These are phyloP conservation scores for Gracilinanus agilis DNA, from an alignment of 2,113 vertebrate species.

Conservation along the genomic window DNA sequence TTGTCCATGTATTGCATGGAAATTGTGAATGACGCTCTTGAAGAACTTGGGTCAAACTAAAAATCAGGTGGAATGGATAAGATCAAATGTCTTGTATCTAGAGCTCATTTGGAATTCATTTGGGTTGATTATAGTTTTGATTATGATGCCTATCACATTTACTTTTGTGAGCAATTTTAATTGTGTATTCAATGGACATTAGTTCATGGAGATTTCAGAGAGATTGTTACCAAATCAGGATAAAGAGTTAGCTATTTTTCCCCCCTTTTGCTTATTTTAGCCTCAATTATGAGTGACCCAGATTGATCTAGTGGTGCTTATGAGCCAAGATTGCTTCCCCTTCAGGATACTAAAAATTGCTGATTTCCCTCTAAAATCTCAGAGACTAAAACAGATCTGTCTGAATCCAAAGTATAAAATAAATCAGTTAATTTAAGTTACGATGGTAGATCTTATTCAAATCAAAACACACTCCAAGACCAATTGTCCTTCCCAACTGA, in stretches of 20 bases:
- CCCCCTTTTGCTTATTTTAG: not conserved
- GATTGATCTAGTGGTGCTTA: not conserved
- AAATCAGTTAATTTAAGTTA: not conserved
- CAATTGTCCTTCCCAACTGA: not conserved
- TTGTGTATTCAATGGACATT: not conserved
- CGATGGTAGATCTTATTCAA: not conserved
- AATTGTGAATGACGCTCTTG: not conserved
- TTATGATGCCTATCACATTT: not conserved
- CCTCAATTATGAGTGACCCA: not conserved
- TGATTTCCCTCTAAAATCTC: not conserved
- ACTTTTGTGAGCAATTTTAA: not conserved
- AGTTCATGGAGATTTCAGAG: not conserved
- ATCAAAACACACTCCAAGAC: not conserved
- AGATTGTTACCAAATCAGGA: not conserved
- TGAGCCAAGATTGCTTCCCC: not conserved
- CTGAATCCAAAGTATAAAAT: not conserved
- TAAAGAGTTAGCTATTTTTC: not conserved
- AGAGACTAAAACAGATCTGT: not conserved
- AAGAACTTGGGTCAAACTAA: not conserved
- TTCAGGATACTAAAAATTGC: not conserved
- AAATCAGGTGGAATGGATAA: not conserved
- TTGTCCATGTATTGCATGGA: not conserved
- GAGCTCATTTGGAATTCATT: not conserved
- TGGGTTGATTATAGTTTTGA: not conserved
- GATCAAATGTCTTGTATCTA: not conserved